Base-by-base conservation (phyloP, 1,140 invertebrate genomes). In the Drosophila funebris region DNA sequence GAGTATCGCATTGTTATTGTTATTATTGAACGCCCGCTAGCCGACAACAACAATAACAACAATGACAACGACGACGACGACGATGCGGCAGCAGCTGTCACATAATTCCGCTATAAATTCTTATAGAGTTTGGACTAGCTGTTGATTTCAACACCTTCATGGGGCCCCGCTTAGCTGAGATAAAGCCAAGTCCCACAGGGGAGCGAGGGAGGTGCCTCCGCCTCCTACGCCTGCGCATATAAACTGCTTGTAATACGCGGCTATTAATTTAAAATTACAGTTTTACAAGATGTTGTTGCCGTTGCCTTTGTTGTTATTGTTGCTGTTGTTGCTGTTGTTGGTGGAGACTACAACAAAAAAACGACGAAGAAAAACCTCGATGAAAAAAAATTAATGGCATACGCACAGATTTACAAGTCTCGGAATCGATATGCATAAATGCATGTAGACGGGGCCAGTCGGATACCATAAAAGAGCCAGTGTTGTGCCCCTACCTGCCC, bases 251-350 rank as follows among this genome's bases (percentile, higher is more conserved):
- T 88, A 88, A 88, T 88, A 88, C 73, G 84, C 72, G 76, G 84
- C 83, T 88, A 88, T 88, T 88, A 88, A 88, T 88, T 88, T 88
- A 79, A 89, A 88, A 89, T 89, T 88, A 88, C 83, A 88, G 83
- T 88, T 84, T 88, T 88, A 88, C 83, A 77, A 88, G 76, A 64
- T 64, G 57, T 72, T 73, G 48, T 60, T 57, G 57, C 36, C 54
- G 44, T 46, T 50, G 48, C 16, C 57, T 8, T 0, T 36, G 20
- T 13, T 22, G 31, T 18, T 60, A 11, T 53, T 52, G 20, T 0
- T 29, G 46, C 14, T 54, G 44, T 60, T 70, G 11, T 37, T 52
- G 43, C 20, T 68, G 53, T 37, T 61, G 56, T 36, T 64, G 39
- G n/a, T 54, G 27, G 54, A 11, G 11, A 9, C 11, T 36, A 31